These are phyloP conservation scores for Polypedilum pembai DNA, from an alignment of 1,140 invertebrate species.

Conservation along the genomic window DNA sequence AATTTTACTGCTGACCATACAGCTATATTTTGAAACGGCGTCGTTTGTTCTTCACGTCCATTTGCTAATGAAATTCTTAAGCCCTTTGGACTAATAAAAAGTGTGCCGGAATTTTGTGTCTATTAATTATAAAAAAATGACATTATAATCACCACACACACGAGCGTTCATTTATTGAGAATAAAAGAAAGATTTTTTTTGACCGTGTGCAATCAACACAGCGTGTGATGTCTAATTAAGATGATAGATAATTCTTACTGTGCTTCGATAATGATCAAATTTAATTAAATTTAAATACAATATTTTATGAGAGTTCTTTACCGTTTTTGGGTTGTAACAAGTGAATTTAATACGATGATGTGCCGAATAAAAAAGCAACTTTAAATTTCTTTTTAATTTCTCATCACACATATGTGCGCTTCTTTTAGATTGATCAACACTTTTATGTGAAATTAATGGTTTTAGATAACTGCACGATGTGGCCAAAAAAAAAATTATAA, in stretches of 20 bases:
- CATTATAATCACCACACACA: neutral
- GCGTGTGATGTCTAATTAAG: conserved; percentile 9
- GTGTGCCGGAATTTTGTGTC: conserved; percentile 44
- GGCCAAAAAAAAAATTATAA: neutral
- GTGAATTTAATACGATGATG: neutral
- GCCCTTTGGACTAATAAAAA: conserved; percentile 63
- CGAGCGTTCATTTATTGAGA: neutral
- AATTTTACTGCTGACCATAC: conserved; percentile 85
- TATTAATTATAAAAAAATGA: conserved; percentile 28
- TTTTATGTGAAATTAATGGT: conserved; percentile 10
- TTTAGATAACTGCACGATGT: neutral
- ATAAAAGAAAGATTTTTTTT: neutral
- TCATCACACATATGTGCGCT: neutral
- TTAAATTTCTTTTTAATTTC: neutral
- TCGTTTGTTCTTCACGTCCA: conserved; percentile 47
- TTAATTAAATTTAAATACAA: neutral
- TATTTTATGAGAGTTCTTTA: conserved; percentile 8
- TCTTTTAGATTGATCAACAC: neutral
- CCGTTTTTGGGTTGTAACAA: neutral
- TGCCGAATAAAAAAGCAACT: neutral
- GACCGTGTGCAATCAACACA: neutral
- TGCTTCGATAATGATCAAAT: neutral
- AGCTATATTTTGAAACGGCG: conserved; percentile 80
- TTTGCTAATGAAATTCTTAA: conserved; percentile 48
- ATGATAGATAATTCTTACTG: conserved; percentile 5